Evolutionary conservation across 2,888 invertebrate species (phyloP).

Genomic region (Empis stercorea): DNA sequence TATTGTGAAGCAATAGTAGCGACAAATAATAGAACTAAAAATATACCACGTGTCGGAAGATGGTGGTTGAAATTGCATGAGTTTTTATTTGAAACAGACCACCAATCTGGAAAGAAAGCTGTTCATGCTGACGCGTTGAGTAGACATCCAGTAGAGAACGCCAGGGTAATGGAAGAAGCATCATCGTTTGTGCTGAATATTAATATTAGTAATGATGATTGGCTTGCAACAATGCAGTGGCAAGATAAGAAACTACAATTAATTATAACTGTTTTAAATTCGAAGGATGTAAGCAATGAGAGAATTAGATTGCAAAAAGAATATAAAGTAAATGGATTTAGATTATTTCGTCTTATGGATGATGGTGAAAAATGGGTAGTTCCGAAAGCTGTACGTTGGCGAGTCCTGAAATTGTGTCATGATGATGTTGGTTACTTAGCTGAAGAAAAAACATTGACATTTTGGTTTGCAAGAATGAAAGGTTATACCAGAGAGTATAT

Average conservation of each 20-base stretch:
- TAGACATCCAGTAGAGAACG: neutral
- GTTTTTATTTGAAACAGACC: neutral
- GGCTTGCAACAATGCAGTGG: no score
- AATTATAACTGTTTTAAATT: no score
- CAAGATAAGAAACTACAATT: no score
- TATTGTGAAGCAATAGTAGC: neutral
- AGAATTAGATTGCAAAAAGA: no score
- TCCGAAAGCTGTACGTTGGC: slow-evolving; percentile 1
- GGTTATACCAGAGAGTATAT: neutral
- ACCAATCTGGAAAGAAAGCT: neutral
- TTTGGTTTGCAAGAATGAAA: no score
- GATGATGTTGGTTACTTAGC: slow-evolving; percentile 6
- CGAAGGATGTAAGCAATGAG: no score
- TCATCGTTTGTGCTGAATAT: no score
- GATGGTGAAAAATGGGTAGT: no score
- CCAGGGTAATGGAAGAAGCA: no score
- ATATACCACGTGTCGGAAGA: neutral
- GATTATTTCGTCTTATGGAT: no score
- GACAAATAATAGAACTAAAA: neutral
- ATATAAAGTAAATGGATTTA: no score
- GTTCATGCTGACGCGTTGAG: neutral
- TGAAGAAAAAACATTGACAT: slow-evolving; percentile 2
- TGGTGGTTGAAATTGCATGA: neutral
- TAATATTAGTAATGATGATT: no score
- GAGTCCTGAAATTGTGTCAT: slow-evolving; percentile 6